Base-by-base conservation (phyloP, 2,888 invertebrate species). In the Pristionchus arcanus region DNA sequence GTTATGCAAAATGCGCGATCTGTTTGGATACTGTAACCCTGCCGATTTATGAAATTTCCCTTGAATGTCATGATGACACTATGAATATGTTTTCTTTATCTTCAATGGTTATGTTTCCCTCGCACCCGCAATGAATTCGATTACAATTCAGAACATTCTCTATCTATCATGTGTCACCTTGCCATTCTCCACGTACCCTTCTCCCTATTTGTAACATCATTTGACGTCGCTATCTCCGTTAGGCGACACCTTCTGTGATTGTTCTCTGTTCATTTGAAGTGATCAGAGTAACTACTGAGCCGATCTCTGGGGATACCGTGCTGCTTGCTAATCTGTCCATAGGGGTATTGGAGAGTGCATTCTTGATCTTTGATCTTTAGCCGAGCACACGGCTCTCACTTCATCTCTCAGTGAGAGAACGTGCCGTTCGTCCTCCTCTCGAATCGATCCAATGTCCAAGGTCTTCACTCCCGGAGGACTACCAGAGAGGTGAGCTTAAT, bases 401-500 rank as follows among this genome's bases (percentile, higher is more conserved):
- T 28, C 74, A 5, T 49, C 81, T n/a, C 81, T 77, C 9, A 42
- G 53, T 34, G 77, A 77, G 77, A 77, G n/a, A 25, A 77, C 77
- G 25, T 21, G 25, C 5, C 21, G 77, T 1, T 21, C 15, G 0
- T 34, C 77, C 15, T 7, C 13, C 9, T 37, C 37, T 4, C n/a
- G 16, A 2, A 16, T 81, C 81, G 81, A 81, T n/a, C 81, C 81
- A 25, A 49, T 81, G 49, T 81, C 81, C n/a, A 81, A 81, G 49
- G 59, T 85, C 25, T 59, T 85, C 59, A 85, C 84, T 9, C 84
- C 84, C 19, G 84, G 84, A 21, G 84, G 84, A 21, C 31, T 85
- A 37, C 84, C 84, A 13, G 84, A 85, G 59, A 55, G 81, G 81
- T 81, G 3, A 31, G 31, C 34, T 31, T 34, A 15, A 49, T 49